Evolutionary conservation across 1,140 invertebrate genomes (phyloP).

Genomic region (Pogonognathellus flavescens): DNA sequence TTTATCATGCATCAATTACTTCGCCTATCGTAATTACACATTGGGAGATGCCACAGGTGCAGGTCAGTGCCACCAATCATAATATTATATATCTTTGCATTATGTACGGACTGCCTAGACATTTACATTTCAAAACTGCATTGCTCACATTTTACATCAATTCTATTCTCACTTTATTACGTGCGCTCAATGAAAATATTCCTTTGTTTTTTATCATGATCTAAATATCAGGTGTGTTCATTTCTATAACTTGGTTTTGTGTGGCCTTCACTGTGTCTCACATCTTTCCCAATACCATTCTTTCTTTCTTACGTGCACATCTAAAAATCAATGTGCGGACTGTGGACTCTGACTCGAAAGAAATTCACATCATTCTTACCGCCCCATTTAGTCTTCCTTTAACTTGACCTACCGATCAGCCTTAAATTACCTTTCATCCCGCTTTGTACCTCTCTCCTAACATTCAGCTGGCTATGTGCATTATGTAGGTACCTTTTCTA

Average conservation of each 20-base stretch:
- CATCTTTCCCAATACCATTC: not conserved
- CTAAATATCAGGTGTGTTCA: constrained; percentile 14
- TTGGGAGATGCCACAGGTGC: constrained; percentile 56
- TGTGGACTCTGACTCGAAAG: too few relatives aligned
- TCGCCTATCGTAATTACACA: constrained; percentile 58
- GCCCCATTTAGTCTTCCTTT: too few relatives aligned
- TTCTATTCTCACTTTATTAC: constrained; percentile 3
- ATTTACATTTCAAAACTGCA: not conserved
- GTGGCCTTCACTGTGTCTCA: not conserved
- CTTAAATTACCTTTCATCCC: too few relatives aligned
- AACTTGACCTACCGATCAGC: too few relatives aligned
- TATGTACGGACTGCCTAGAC: not conserved
- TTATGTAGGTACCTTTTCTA: too few relatives aligned
- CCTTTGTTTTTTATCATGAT: not conserved
- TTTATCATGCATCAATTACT: constrained; percentile 60
- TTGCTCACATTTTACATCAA: constrained; percentile 37
- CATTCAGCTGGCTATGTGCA: too few relatives aligned
- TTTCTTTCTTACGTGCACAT: too few relatives aligned
- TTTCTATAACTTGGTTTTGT: too few relatives aligned
- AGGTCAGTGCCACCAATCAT: constrained; percentile 59
- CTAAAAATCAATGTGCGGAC: too few relatives aligned
- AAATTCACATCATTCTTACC: too few relatives aligned
- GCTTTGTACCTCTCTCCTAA: too few relatives aligned
- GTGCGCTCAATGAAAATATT: not conserved
- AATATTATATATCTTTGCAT: constrained; percentile 16